Conservation (phyloP, 2,113 vertebrate genomes). For the Erpornis zantholeuca region DNA sequence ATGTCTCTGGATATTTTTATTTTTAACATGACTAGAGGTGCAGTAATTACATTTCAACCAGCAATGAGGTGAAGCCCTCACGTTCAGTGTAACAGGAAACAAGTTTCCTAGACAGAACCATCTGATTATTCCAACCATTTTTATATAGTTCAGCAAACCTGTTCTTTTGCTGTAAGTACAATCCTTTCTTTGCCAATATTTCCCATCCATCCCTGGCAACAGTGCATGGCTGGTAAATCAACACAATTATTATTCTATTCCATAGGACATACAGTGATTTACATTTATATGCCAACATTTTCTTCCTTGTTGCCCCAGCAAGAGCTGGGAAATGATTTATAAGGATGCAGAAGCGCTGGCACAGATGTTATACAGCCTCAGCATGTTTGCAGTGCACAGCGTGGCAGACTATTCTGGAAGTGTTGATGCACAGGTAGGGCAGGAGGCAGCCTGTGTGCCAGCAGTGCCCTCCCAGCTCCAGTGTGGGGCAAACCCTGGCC, state of each 20-base stretch:
- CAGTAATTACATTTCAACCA: conserved; percentile 13
- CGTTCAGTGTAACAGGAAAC: neutral
- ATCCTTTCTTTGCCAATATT: neutral
- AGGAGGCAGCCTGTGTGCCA: neutral
- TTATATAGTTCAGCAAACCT: conserved; percentile 17
- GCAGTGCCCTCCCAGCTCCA: neutral
- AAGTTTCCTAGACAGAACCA: neutral
- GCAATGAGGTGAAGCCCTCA: neutral
- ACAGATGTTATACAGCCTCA: conserved; percentile 59
- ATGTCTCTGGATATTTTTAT: neutral
- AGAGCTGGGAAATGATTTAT: conserved; percentile 71
- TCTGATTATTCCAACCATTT: conserved; percentile 21
- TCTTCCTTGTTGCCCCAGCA: conserved; percentile 62
- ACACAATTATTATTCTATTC: conserved; percentile 68
- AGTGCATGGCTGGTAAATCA: conserved; percentile 62
- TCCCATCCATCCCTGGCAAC: neutral
- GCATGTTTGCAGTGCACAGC: conserved; percentile 34
- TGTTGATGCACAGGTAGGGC: neutral
- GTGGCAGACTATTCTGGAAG: neutral
- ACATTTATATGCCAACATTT: conserved; percentile 65
- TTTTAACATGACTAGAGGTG: neutral
- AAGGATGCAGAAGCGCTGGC: conserved; percentile 61
- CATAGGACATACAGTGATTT: conserved; percentile 67
- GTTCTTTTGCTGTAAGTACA: neutral
- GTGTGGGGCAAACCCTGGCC: neutral